Conservation (phyloP, 2,888 invertebrate species). For the Schizotus pectinicornis region DNA sequence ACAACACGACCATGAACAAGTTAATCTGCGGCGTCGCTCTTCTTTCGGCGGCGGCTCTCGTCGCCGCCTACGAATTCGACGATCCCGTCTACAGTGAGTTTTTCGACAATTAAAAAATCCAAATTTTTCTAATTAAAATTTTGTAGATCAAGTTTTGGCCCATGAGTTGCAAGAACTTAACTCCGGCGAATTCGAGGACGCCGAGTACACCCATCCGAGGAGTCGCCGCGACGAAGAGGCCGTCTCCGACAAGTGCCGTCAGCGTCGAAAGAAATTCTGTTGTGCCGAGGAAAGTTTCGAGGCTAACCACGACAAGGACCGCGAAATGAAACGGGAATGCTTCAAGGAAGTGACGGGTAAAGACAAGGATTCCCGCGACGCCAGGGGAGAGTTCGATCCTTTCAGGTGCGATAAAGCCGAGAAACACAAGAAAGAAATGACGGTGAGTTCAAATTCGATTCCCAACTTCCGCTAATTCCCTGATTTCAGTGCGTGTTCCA, state of each 20-base stretch:
- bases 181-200: slow-evolving; percentile 13
- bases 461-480: not conserved
- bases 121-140: slow-evolving; percentile 9
- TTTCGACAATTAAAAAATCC: slow-evolving; percentile 8
- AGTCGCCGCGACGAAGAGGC: slow-evolving; percentile 49
- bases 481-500: slow-evolving; percentile 53
- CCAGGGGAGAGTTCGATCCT: slow-evolving; percentile 42
- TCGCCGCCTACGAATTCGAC: slow-evolving; percentile 48
- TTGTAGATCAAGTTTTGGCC: slow-evolving; percentile 49
- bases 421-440: slow-evolving; percentile 50
- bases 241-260: slow-evolving; percentile 47
- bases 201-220: slow-evolving; percentile 20
- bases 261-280: slow-evolving; percentile 44
- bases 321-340: slow-evolving; percentile 47
- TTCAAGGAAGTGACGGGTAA: slow-evolving; percentile 49
- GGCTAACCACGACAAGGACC: slow-evolving; percentile 44
- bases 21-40: slow-evolving; percentile 21
- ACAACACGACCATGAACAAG: slow-evolving; percentile 25
- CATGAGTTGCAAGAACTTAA: slow-evolving; percentile 47
- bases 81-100: slow-evolving; percentile 54
- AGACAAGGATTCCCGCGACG: slow-evolving; percentile 37
- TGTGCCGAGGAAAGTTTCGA: slow-evolving; percentile 50
- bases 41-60: slow-evolving; percentile 10
- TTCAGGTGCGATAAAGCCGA: slow-evolving; percentile 54
- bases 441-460: slow-evolving; percentile 43